Evolutionary conservation across 1,140 invertebrate genomes (phyloP).

Genomic region (Arctopsyche grandis): DNA sequence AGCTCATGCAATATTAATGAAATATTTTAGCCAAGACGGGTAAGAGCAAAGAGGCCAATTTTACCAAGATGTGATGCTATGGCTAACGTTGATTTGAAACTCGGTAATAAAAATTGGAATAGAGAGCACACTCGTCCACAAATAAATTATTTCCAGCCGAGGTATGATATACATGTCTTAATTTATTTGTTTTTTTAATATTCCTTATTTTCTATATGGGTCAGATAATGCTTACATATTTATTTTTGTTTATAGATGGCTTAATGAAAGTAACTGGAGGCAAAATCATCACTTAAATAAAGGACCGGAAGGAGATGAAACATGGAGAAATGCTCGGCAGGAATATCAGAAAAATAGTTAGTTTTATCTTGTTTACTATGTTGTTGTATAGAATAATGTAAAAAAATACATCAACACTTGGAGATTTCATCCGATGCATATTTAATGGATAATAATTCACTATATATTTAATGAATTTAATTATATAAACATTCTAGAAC

Average conservation of each 20-base stretch:
- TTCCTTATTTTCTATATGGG: not conserved
- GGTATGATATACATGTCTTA: conserved; percentile 2
- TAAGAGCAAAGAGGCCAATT: conserved; percentile 5
- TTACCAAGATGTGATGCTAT: not conserved
- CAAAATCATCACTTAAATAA: conserved; percentile 1
- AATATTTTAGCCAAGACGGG: conserved; percentile 1
- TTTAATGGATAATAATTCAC: too few relatives aligned
- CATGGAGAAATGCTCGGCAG: not conserved
- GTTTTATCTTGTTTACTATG: too few relatives aligned
- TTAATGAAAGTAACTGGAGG: conserved; percentile 6
- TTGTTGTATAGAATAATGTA: too few relatives aligned
- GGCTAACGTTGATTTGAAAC: not conserved
- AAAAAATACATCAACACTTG: too few relatives aligned
- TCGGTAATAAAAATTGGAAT: not conserved
- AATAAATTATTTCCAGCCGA: conserved; percentile 34
- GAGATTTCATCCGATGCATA: too few relatives aligned
- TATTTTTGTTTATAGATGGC: not conserved
- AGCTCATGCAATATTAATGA: too few relatives aligned
- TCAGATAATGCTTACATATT: too few relatives aligned
- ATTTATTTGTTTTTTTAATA: not conserved
- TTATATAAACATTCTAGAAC: too few relatives aligned
- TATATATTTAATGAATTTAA: too few relatives aligned
- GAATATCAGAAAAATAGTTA: conserved; percentile 5
- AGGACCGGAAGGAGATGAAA: conserved; percentile 4
- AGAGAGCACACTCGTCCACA: not conserved